Evolutionary conservation across 2,797 vertebrate species (phyloP).

Genomic region (Rhabdophis nuchalis): DNA sequence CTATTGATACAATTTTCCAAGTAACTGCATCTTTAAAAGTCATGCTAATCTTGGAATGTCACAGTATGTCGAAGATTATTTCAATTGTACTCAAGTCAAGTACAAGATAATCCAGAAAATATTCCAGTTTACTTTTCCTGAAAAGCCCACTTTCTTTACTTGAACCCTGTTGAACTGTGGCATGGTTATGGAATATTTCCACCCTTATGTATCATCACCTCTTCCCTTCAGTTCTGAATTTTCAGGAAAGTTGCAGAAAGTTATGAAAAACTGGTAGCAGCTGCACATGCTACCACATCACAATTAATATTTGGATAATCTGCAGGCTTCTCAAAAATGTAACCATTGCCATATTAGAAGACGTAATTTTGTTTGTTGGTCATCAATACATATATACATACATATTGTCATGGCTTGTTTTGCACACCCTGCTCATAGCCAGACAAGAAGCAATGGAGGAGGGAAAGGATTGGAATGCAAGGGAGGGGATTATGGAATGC

Average conservation of each 20-base stretch:
- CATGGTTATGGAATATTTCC: not conserved
- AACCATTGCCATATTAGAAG: not conserved
- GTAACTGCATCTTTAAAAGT: slow-evolving; percentile 36
- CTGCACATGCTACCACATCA: not conserved
- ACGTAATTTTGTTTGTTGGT: not conserved
- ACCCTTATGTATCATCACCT: not conserved
- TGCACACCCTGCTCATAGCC: not conserved
- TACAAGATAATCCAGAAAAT: not conserved
- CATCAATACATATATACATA: not conserved
- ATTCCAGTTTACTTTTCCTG: not conserved
- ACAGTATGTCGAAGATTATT: slow-evolving; percentile 6
- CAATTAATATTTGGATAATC: not conserved
- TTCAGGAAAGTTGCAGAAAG: not conserved
- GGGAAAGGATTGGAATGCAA: not conserved
- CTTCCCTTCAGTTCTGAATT: not conserved
- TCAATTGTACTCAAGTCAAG: slow-evolving; percentile 17
- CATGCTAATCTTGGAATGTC: slow-evolving; percentile 23
- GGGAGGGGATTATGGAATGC: not conserved
- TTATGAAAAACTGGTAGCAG: not conserved
- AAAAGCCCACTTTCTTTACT: not conserved
- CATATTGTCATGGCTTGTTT: not conserved
- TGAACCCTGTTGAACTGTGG: not conserved
- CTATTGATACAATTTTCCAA: not conserved
- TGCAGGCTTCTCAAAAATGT: not conserved
- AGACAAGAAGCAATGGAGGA: not conserved